A percentile compares a stretch with the other conserved stretches of the same genome.
These are phyloP conservation scores for Xanthorhoe designata DNA, from an alignment of 2,888 invertebrate genomes.

Conservation along the genomic window DNA sequence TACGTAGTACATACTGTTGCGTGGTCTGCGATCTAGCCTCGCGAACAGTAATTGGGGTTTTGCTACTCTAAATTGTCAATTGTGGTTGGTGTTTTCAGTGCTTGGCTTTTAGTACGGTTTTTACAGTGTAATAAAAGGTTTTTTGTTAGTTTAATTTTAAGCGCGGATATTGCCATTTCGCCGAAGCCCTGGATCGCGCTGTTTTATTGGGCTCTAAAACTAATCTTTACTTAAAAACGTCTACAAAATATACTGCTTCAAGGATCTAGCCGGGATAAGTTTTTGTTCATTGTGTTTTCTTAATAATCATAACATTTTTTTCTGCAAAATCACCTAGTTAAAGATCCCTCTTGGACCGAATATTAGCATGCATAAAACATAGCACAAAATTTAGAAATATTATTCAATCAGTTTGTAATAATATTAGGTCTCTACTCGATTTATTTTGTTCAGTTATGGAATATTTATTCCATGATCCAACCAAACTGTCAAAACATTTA, in stretches of 20 bases:
- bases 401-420: no score
- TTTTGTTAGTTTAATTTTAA: slow-evolving; percentile 34
- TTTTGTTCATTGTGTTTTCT: background rate
- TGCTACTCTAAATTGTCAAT: slow-evolving; percentile 42
- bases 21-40: slow-evolving; percentile 34
- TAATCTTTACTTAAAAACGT: slow-evolving; percentile 26
- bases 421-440: background rate
- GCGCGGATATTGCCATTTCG: slow-evolving; percentile 22
- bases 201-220: slow-evolving; percentile 30
- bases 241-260: slow-evolving; percentile 20
- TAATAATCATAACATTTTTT: background rate
- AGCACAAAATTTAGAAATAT: no score
- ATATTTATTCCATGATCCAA: background rate
- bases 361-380: no score
- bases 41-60: slow-evolving; percentile 38
- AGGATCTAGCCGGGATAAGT: background rate
- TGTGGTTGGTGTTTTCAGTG: slow-evolving; percentile 34
- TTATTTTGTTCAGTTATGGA: background rate
- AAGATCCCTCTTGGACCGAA: no score
- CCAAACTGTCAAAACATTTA: background rate
- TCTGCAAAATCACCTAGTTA: no score
- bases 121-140: slow-evolving; percentile 32
- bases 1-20: slow-evolving; percentile 6
- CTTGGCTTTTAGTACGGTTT: slow-evolving; percentile 27
- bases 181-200: slow-evolving; percentile 13